Evolutionary conservation across 1,140 invertebrate species (phyloP).

Genomic region (Idris sp.): DNA sequence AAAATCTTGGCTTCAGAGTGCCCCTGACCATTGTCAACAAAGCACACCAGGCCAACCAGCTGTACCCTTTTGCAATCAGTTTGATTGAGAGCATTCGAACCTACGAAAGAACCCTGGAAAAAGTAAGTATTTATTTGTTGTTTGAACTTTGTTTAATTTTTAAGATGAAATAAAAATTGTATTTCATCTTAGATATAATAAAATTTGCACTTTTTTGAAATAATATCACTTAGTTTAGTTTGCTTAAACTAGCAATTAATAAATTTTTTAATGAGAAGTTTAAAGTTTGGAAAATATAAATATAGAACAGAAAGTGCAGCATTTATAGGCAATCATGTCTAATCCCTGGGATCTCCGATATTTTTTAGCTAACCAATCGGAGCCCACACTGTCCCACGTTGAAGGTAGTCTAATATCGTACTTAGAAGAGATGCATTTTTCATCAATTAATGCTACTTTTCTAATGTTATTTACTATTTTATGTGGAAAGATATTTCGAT

Average conservation of each 20-base stretch:
- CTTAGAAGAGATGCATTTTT: conserved; percentile 71
- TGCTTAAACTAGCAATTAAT: no score
- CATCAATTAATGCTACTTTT: conserved; percentile 65
- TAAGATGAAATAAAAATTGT: no score
- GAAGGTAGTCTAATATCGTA: conserved; percentile 72
- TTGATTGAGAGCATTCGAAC: conserved; percentile 98
- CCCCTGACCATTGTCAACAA: conserved; percentile 99
- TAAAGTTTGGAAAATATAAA: no score
- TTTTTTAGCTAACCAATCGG: conserved; percentile 77
- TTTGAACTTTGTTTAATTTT: no score
- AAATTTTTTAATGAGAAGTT: no score
- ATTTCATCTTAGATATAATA: no score
- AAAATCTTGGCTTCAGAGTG: conserved; percentile 97
- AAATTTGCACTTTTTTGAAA: no score
- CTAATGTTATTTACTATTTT: conserved; percentile 70
- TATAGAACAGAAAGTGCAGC: conserved; percentile 55
- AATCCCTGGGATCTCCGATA: conserved; percentile 72
- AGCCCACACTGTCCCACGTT: conserved; percentile 75
- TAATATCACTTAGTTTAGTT: no score
- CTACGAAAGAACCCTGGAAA: conserved; percentile 97
- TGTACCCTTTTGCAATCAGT: conserved; percentile 99
- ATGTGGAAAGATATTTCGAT: no score
- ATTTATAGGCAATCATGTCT: no score
- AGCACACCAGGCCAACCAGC: conserved; percentile 96
- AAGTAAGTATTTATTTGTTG: conserved; percentile 83